Conservation (phyloP, 1,140 invertebrate species). For the Bombus impatiens region DNA sequence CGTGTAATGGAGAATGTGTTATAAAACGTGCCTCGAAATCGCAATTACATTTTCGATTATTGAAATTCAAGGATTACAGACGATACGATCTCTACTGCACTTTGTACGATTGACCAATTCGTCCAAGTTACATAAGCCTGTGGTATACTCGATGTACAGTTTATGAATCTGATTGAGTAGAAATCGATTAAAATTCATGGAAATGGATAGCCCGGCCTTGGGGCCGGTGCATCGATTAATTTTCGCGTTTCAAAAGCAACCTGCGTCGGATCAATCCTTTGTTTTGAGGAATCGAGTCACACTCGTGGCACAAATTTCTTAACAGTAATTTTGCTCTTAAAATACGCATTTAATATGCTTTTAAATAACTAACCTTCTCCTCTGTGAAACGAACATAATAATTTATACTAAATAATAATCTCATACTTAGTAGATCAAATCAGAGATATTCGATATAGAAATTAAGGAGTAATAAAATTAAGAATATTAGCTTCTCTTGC, state of each 20-base stretch:
- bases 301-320: background rate
- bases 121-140: background rate
- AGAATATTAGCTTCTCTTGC: too few species aligned
- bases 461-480: too few species aligned
- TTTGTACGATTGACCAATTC: background rate
- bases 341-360: too few species aligned
- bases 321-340: too few species aligned
- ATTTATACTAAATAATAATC: too few species aligned
- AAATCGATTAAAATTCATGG: slow-evolving; percentile 39
- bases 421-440: too few species aligned
- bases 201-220: slow-evolving; percentile 49
- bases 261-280: background rate
- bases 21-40: background rate
- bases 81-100: background rate
- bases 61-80: background rate
- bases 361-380: too few species aligned
- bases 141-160: background rate
- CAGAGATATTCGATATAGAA: too few species aligned
- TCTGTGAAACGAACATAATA: too few species aligned
- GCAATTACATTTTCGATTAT: slow-evolving; percentile 5
- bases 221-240: slow-evolving; percentile 11
- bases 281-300: background rate
- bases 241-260: slow-evolving; percentile 50
- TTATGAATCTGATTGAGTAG: background rate
- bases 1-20: background rate